phyloP scores from a whole-genome alignment of 2,113 vertebrate genomes.

The Apodemus sylvaticus region DNA sequence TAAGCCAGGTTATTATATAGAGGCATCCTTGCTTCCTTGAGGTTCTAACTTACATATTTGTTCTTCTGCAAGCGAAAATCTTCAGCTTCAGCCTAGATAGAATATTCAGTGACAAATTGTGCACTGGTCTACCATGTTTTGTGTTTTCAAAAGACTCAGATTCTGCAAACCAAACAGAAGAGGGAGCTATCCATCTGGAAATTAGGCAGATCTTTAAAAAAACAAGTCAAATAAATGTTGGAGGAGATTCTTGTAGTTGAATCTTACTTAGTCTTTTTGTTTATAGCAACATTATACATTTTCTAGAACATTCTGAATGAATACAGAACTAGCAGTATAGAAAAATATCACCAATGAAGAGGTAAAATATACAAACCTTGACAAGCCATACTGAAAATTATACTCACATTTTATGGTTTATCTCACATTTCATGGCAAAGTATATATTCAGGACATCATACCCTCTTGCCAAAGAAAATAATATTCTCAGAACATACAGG shows the following conservation, averaged over 20 bases:
- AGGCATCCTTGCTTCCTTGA: neutral
- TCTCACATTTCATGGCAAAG: slow-evolving; percentile 53
- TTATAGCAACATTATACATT: slow-evolving; percentile 58
- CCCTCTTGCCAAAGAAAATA: neutral
- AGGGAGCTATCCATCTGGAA: slow-evolving; percentile 85
- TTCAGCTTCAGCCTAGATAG: neutral
- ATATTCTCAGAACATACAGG: neutral
- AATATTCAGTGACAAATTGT: neutral
- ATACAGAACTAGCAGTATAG: slow-evolving; percentile 28
- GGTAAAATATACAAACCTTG: slow-evolving; percentile 56
- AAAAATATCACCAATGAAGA: slow-evolving; percentile 31
- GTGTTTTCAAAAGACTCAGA: slow-evolving; percentile 50
- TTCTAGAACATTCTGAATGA: slow-evolving; percentile 56
- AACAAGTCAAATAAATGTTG: slow-evolving; percentile 16
- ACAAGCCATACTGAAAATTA: slow-evolving; percentile 37
- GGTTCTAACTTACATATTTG: slow-evolving; percentile 38
- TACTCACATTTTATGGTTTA: neutral
- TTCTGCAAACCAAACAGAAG: slow-evolving; percentile 84
- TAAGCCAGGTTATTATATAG: slow-evolving; percentile 55
- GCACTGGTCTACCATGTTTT: neutral
- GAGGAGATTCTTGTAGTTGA: slow-evolving; percentile 42
- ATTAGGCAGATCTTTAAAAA: slow-evolving; percentile 62
- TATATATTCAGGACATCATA: neutral
- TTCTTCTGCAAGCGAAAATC: neutral
- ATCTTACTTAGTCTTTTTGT: slow-evolving; percentile 49